These are phyloP conservation scores for Phoronis australis DNA, from an alignment of 2,888 invertebrate genomes.

Conservation along the genomic window DNA sequence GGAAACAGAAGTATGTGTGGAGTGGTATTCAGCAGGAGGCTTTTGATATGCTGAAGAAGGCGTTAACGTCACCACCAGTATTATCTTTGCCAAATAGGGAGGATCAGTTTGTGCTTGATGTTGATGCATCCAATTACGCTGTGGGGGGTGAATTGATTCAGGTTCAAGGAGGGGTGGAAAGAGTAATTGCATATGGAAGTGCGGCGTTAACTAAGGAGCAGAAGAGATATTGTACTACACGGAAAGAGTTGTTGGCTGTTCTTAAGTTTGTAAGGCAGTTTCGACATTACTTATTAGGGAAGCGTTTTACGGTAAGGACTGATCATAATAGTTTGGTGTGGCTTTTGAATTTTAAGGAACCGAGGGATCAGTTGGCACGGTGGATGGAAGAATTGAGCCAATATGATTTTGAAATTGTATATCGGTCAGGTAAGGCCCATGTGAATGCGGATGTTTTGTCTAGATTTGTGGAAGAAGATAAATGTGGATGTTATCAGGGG, in stretches of 20 bases:
- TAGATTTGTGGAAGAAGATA: too few relatives aligned
- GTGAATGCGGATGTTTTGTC: slow-evolving; percentile 11
- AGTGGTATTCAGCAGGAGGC: background rate
- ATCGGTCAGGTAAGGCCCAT: slow-evolving; percentile 11
- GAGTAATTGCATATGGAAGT: slow-evolving; percentile 5
- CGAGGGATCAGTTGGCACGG: slow-evolving; percentile 8
- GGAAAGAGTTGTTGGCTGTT: slow-evolving; percentile 12
- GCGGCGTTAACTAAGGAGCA: slow-evolving; percentile 2
- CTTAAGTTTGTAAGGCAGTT: slow-evolving; percentile 7
- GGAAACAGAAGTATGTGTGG: background rate
- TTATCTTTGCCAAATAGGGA: background rate
- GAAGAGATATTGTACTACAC: slow-evolving; percentile 12
- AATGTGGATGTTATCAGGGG: too few relatives aligned
- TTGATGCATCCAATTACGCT: slow-evolving; percentile 7
- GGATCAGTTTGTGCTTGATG: slow-evolving; percentile 5
- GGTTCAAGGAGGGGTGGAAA: slow-evolving; percentile 4
- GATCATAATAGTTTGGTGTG: slow-evolving; percentile 8
- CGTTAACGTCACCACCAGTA: background rate
- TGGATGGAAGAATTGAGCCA: slow-evolving; percentile 11
- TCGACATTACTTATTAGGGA: slow-evolving; percentile 10
- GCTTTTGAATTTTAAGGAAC: slow-evolving; percentile 7
- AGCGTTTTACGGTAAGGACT: slow-evolving; percentile 8
- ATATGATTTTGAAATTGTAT: slow-evolving; percentile 10
- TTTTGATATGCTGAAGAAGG: background rate
- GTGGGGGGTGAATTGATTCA: slow-evolving; percentile 11